A percentile compares a stretch with the other conserved stretches of the same genome.
phyloP scores from a whole-genome alignment of 2,797 vertebrate genomes.

The Manis javanica region DNA sequence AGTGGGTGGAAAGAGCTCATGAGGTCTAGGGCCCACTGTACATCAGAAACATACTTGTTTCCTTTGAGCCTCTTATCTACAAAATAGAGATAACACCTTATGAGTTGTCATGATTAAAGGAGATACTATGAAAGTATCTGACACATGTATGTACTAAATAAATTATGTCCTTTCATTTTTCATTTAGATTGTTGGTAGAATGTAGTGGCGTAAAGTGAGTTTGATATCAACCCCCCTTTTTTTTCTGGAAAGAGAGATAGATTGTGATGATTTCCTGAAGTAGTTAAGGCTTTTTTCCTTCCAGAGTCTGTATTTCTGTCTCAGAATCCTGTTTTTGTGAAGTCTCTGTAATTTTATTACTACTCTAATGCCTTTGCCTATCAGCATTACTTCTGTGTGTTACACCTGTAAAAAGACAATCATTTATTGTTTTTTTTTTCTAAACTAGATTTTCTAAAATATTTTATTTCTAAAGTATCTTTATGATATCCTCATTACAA shows the following conservation, averaged over 20 bases:
- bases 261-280: not conserved
- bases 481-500: constrained; percentile 40
- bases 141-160: not conserved
- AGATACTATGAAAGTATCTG: not conserved
- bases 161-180: not conserved
- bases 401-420: not conserved
- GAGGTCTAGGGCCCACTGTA: not conserved
- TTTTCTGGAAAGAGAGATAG: not conserved
- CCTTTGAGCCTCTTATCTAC: not conserved
- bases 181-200: constrained; percentile 4
- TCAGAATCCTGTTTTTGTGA: constrained; percentile 40
- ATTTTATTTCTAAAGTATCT: not conserved
- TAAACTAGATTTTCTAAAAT: not conserved
- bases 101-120: not conserved
- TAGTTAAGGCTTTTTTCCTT: not conserved
- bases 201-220: not conserved
- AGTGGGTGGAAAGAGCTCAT: not conserved
- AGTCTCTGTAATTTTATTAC: not conserved
- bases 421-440: not conserved
- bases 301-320: constrained; percentile 4
- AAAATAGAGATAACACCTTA: not conserved
- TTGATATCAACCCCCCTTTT: not conserved
- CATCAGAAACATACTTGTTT: not conserved
- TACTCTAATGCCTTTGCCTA: not conserved
- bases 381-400: not conserved